Evolutionary conservation across 2,888 invertebrate genomes (phyloP), one percentile per base, ranked within the genome.

Genomic region (Entomobrya proxima): DNA sequence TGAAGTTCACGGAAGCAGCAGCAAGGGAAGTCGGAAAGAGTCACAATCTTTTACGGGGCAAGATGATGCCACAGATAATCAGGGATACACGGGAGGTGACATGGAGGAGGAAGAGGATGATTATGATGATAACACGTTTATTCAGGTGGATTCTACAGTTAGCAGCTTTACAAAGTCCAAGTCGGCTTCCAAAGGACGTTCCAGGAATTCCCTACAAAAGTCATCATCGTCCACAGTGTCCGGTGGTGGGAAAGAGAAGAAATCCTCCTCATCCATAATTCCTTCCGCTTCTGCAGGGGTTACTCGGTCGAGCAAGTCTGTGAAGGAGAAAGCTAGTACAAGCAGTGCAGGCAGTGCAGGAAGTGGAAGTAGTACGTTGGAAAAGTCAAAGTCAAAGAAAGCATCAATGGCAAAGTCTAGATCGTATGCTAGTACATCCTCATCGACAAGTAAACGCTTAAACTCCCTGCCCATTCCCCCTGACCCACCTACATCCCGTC

Each of bases 401-500:
- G 6, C 6, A 18, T n/a, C 81, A 11, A 21, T 21, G 18, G 27
- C 64, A 21, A 67, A 76, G 30, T 75, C 82, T 7, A 75, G 64
- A 47, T 76, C 82, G 0, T 40, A 32, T 4, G 52, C 52, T 6
- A 30, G 44, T 35, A 35, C 37, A 4, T 67, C 75, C n/a, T 76
- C 72, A 1, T 7, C 55, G 72, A 27, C 30, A 27, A 52, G 21
- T 9, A 58, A 37, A n/a, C 47, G 40, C n/a, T 21, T 75, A 30
- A 47, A 58, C 32, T 40, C 81, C 21, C 24, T 58, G n/a, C 30
- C 74, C 47, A 74, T 74, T 47, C 58, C 81, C 15, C 61, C 75
- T 0, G 82, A 83, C 2, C 82, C 82, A 5, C 85, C 87, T 6
- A 72, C 72, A 18, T 81, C 81, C 2, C 78, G 82, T 0, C 75